These are phyloP conservation scores for Gouania willdenowi DNA, from an alignment of 2,797 vertebrate species.

Conservation along the genomic window DNA sequence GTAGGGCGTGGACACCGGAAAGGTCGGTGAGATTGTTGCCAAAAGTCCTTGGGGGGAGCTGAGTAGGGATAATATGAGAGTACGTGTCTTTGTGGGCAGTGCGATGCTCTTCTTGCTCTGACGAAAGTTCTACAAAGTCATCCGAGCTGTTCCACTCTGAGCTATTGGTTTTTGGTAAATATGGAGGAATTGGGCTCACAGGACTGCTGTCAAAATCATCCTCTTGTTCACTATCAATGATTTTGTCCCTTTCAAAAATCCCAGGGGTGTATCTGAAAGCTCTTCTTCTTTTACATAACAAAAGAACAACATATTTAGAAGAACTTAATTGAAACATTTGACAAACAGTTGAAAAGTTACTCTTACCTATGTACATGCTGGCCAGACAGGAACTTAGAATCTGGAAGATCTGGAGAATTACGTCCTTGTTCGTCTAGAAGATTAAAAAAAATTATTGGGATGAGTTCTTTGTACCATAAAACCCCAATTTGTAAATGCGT, in stretches of 20 bases:
- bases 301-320: too few species aligned
- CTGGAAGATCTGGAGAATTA: conserved; percentile 65
- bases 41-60: conserved; percentile 83
- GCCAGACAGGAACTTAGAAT: conserved; percentile 56
- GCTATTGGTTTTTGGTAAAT: conserved; percentile 70
- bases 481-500: conserved; percentile 12
- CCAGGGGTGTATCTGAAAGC: conserved; percentile 66
- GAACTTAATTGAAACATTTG: too few species aligned
- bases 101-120: conserved; percentile 63
- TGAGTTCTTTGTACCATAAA: conserved; percentile 14
- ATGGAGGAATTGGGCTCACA: conserved; percentile 32
- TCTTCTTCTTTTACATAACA: conserved; percentile 35
- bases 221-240: conserved; percentile 42
- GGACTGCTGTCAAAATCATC: conserved; percentile 48
- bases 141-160: conserved; percentile 78
- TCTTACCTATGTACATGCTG: conserved; percentile 78
- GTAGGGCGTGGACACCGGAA: conserved; percentile 19
- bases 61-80: conserved; percentile 59
- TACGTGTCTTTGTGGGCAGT: conserved; percentile 10
- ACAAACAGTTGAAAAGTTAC: too few species aligned
- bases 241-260: conserved; percentile 37
- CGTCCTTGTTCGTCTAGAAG: conserved; percentile 60
- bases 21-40: conserved; percentile 32
- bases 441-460: conserved; percentile 7
- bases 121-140: conserved; percentile 62